Evolutionary conservation across 2,113 vertebrate species (phyloP), one percentile per base, ranked within the genome.

Genomic region (Pitta sordida): DNA sequence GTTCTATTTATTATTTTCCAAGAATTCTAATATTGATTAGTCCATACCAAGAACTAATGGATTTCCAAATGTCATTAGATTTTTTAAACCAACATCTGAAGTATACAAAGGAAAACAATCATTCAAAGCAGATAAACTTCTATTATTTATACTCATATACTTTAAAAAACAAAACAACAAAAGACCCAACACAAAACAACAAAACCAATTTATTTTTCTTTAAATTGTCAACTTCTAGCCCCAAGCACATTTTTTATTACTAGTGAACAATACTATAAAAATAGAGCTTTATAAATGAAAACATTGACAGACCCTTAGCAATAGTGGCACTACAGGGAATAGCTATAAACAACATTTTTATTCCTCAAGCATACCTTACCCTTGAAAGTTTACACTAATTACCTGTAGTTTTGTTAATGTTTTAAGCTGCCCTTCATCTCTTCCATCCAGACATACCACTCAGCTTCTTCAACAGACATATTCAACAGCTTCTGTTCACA

Each of bases 401-500:
- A 98, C 97, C 97, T 98, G 96, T 97, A 97, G 97, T 98, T 98
- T 97, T 96, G 97, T 97, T 98, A 97, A 98, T 98, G 97, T 98
- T 98, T 96, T 98, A 98, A 98, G 97, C 95, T 97, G 96, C 95
- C 96, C 97, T 97, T 98, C 97, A 98, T 98, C 97, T 98, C 95
- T 97, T 95, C 96, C 94, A 97, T 94, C 85, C 95, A 97, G 97
- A 97, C 96, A 95, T 91, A 95, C 97, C 86, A 96, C 96, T 98
- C 97, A 97, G 97, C 96, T 98, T 98, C 96, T 95, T 98, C 95
- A 96, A 97, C 96, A 98, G 97, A 97, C 98, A 98, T 96, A 98
- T 94, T 97, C 98, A 98, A 97, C 98, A 98, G 98, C 98, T 98
- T 97, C 96, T 97, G 97, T 99, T 98, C 98, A 98, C 98, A 97